A percentile compares a stretch with the other conserved stretches of the same genome.
phyloP scores from a whole-genome alignment of 2,888 invertebrate genomes.

The Mamestra brassicae region DNA sequence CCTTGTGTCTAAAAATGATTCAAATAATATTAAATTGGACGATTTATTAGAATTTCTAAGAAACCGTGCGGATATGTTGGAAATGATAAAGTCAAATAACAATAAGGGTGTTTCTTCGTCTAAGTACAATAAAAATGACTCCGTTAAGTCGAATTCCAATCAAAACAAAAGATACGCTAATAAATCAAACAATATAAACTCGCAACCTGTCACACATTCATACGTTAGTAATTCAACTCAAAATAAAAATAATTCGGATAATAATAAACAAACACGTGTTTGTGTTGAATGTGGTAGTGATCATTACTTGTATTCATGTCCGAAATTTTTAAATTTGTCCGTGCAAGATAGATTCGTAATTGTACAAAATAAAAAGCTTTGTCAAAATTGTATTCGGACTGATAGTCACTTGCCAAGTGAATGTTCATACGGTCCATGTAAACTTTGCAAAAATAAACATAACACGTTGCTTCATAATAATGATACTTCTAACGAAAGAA shows the following conservation, averaged over 20 bases:
- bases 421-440: conserved; percentile 1
- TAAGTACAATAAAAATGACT: too few relatives aligned
- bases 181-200: too few relatives aligned
- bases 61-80: conserved; percentile 1
- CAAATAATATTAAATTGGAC: neutral
- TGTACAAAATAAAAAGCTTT: conserved; percentile 9
- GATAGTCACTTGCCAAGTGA: neutral
- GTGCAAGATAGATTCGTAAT: conserved; percentile 16
- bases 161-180: too few relatives aligned
- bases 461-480: conserved; percentile 23
- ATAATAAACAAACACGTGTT: too few relatives aligned
- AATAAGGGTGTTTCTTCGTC: too few relatives aligned
- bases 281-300: too few relatives aligned
- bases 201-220: too few relatives aligned
- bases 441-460: conserved; percentile 16
- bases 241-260: too few relatives aligned
- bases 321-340: conserved; percentile 21
- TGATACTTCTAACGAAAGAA: too few relatives aligned
- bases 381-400: conserved; percentile 36
- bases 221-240: too few relatives aligned
- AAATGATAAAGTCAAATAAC: too few relatives aligned
- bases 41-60: neutral
- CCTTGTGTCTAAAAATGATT: neutral
- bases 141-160: too few relatives aligned
- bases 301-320: conserved; percentile 17